These are phyloP conservation scores for Oxygymnocypris stewartii DNA, from an alignment of 2,113 vertebrate genomes.

Conservation along the genomic window DNA sequence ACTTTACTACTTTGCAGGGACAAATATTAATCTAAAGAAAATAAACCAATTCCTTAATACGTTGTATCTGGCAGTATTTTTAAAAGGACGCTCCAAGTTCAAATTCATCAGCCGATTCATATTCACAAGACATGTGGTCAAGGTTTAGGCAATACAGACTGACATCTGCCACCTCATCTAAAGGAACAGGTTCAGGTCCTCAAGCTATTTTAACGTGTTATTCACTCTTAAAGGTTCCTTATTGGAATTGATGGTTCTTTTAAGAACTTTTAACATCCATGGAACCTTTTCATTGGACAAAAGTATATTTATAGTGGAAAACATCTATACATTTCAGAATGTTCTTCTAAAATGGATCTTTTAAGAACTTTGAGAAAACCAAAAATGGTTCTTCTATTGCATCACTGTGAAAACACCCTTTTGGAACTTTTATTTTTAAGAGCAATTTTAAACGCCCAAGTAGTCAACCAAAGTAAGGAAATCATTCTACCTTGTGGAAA, in stretches of 20 bases:
- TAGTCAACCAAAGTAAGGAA: conserved; percentile 3
- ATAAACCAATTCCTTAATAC: neutral
- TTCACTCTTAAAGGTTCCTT: neutral
- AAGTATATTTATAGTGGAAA: neutral
- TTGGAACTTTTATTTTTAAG: too few relatives aligned
- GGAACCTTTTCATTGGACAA: neutral
- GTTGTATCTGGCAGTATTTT: neutral
- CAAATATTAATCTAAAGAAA: conserved; percentile 6
- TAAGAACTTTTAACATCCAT: neutral
- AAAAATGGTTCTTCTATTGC: too few relatives aligned
- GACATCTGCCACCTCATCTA: neutral
- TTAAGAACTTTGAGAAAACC: too few relatives aligned
- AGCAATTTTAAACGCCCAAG: neutral
- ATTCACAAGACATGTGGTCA: neutral
- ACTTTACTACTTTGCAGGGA: conserved; percentile 25
- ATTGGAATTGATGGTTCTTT: neutral
- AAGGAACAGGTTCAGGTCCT: neutral
- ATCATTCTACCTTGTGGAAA: conserved; percentile 93
- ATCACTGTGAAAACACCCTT: too few relatives aligned
- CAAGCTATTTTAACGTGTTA: neutral
- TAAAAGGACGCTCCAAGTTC: neutral
- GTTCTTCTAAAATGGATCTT: too few relatives aligned
- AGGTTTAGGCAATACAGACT: neutral
- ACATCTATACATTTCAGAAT: neutral
- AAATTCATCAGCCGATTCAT: neutral